phyloP scores from a whole-genome alignment of 1,140 invertebrate species.

The Hestina assimilis region DNA sequence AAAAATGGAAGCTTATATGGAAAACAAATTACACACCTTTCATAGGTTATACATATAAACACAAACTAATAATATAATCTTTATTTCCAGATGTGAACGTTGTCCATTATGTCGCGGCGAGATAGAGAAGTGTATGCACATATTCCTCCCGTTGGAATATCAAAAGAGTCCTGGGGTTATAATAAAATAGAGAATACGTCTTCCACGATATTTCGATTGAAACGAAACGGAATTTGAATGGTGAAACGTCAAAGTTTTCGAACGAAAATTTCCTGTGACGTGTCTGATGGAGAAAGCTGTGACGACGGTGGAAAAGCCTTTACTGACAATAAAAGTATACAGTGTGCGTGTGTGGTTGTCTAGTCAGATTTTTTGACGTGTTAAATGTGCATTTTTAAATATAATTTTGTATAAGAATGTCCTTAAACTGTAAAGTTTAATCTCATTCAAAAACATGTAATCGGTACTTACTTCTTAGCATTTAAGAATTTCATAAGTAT shows the following conservation, averaged over 20 bases:
- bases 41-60: background rate
- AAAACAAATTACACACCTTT: too few relatives aligned
- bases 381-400: conserved; percentile 47
- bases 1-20: background rate
- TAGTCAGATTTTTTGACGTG: conserved; percentile 53
- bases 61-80: background rate
- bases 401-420: conserved; percentile 9
- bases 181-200: conserved; percentile 49
- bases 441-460: conserved; percentile 6
- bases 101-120: conserved; percentile 88
- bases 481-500: conserved; percentile 15
- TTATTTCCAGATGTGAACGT: conserved; percentile 81
- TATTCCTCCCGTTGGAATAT: conserved; percentile 83
- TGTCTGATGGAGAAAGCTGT: background rate
- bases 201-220: conserved; percentile 3
- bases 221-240: conserved; percentile 25
- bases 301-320: background rate
- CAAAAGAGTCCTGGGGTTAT: conserved; percentile 60
- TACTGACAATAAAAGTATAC: conserved; percentile 1
- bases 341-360: conserved; percentile 56
- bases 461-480: conserved; percentile 25
- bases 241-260: conserved; percentile 30
- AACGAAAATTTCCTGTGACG: conserved; percentile 23
- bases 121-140: conserved; percentile 85
- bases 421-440: conserved; percentile 6